Conservation (phyloP, 1,140 invertebrate genomes). For the Brachionus calyciflorus region DNA sequence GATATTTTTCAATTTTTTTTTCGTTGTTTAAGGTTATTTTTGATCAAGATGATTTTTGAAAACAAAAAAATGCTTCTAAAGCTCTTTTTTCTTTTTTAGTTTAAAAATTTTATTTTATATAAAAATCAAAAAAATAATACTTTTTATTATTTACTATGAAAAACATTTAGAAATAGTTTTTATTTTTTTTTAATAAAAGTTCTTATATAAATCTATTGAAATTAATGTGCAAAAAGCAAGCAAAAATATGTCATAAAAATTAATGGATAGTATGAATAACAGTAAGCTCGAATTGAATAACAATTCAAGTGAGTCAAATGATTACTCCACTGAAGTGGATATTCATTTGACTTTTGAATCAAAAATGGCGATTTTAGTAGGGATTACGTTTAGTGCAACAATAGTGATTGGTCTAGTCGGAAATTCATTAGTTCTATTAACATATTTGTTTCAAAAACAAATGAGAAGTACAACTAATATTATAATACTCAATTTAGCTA, state of each 20-base stretch:
- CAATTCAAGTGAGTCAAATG: not conserved
- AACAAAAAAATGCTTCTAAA: too few relatives aligned
- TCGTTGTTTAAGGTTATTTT: too few relatives aligned
- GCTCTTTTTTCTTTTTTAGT: too few relatives aligned
- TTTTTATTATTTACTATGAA: too few relatives aligned
- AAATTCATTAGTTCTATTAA: conserved; percentile 78
- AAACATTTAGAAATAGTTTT: too few relatives aligned
- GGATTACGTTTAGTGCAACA: conserved; percentile 23
- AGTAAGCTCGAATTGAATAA: not conserved
- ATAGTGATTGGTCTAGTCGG: conserved; percentile 76
- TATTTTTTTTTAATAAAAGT: not conserved
- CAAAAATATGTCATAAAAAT: too few relatives aligned
- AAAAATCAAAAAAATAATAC: too few relatives aligned
- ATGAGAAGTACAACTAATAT: conserved; percentile 90
- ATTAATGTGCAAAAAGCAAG: too few relatives aligned
- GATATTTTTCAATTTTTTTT: too few relatives aligned
- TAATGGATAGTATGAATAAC: not conserved
- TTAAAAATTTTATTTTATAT: too few relatives aligned
- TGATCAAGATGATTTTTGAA: too few relatives aligned
- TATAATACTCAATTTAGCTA: conserved; percentile 77
- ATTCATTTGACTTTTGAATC: conserved; percentile 24
- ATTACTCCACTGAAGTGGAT: not conserved
- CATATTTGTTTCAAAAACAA: conserved; percentile 78
- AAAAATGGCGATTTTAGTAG: conserved; percentile 40
- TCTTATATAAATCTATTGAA: too few relatives aligned